Percentiles rank a stretch among this genome's conserved stretches.
These are phyloP conservation scores for Apteryx owenii DNA, from an alignment of 2,113 vertebrate genomes.

Conservation along the genomic window DNA sequence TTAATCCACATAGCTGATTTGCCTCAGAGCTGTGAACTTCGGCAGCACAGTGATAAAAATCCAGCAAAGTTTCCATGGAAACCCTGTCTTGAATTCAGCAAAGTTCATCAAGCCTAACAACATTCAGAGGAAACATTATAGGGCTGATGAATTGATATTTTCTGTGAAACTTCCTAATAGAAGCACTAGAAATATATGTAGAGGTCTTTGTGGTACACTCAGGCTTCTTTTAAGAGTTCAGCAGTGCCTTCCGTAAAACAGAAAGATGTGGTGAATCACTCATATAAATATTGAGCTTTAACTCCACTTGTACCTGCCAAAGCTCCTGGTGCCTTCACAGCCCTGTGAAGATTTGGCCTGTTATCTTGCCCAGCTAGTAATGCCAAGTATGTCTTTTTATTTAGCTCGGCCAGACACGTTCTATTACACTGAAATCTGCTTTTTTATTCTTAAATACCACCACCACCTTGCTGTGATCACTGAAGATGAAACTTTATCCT, in stretches of 20 bases:
- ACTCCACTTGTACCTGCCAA: not conserved
- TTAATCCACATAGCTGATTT: not conserved
- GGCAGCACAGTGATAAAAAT: not conserved
- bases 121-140: not conserved
- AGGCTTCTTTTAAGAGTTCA: not conserved
- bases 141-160: not conserved
- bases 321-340: not conserved
- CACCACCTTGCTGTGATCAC: not conserved
- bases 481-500: constrained; percentile 45
- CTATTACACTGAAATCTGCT: not conserved
- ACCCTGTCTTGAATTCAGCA: constrained; percentile 13
- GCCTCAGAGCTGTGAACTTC: not conserved
- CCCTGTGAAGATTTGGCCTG: not conserved
- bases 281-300: constrained; percentile 1
- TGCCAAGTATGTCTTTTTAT: not conserved
- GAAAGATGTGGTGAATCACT: not conserved
- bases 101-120: constrained; percentile 49
- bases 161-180: not conserved
- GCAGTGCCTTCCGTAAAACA: not conserved
- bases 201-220: not conserved
- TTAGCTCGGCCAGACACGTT: not conserved
- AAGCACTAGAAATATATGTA: not conserved
- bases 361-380: not conserved
- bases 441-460: constrained; percentile 1
- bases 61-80: constrained; percentile 37